Conservation (phyloP, 2,113 vertebrate species). For the Corydoras maculifer region DNA sequence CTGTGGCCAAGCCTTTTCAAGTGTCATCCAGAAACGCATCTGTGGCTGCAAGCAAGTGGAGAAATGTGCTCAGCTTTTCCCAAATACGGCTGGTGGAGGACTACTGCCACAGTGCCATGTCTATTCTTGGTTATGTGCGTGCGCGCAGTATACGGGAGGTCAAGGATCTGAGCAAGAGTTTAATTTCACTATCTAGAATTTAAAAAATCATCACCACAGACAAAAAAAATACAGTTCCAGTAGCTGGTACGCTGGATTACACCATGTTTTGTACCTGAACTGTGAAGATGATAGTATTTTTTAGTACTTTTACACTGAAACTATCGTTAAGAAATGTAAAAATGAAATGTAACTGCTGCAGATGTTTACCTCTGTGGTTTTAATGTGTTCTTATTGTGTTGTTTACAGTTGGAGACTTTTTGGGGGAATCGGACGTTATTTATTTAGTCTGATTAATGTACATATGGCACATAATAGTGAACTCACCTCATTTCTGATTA, state of each 20-base stretch:
- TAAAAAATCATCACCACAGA: constrained; percentile 50
- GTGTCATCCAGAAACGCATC: constrained; percentile 90
- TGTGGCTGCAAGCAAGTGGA: constrained; percentile 87
- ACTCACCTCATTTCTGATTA: not conserved
- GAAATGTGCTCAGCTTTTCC: constrained; percentile 83
- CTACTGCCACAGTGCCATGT: constrained; percentile 90
- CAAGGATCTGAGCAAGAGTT: constrained; percentile 85
- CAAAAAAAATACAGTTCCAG: not conserved
- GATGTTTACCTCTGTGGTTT: too few species aligned
- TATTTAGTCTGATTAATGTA: not conserved
- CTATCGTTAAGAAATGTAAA: too few species aligned
- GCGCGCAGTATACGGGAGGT: constrained; percentile 78
- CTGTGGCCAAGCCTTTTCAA: constrained; percentile 86
- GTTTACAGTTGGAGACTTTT: too few species aligned
- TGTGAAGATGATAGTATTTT: too few species aligned
- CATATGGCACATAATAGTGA: not conserved
- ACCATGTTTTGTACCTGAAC: too few species aligned
- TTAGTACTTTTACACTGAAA: too few species aligned
- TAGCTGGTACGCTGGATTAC: not conserved
- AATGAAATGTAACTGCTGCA: too few species aligned
- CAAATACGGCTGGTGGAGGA: constrained; percentile 96
- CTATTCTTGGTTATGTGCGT: constrained; percentile 84
- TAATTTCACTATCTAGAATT: constrained; percentile 80
- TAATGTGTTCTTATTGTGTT: too few species aligned
- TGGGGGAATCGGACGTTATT: too few species aligned